Percentiles rank a stretch among this genome's conserved stretches.
Evolutionary conservation across 2,888 invertebrate genomes (phyloP).

Genomic region (Drosophila nr. medialis): DNA sequence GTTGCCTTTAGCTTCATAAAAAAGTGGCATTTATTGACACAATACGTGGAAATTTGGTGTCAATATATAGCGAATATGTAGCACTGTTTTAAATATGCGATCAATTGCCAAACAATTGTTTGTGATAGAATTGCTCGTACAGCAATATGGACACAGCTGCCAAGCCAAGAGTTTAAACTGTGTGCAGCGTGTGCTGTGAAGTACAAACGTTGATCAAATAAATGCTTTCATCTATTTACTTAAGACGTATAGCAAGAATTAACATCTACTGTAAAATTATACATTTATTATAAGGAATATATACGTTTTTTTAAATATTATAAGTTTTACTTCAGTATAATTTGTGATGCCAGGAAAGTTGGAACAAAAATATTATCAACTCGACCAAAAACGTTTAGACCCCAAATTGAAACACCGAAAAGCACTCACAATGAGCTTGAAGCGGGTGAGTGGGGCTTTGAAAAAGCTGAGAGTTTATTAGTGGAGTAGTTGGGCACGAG

Average conservation of each 20-base stretch:
- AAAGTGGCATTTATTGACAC: conserved; percentile 78
- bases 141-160: conserved; percentile 34
- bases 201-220: conserved; percentile 19
- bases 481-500: not conserved
- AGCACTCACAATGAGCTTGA: not conserved
- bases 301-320: not conserved
- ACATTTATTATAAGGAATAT: not conserved
- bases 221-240: conserved; percentile 3
- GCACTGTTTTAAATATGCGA: conserved; percentile 70
- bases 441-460: conserved; percentile 33
- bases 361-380: conserved; percentile 19
- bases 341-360: not conserved
- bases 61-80: conserved; percentile 75
- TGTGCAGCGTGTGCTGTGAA: conserved; percentile 8
- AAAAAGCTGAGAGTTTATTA: not conserved
- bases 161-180: conserved; percentile 7
- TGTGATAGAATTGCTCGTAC: conserved; percentile 52
- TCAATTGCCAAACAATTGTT: conserved; percentile 56
- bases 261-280: not conserved
- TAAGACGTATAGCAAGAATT: not conserved
- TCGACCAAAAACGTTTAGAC: conserved; percentile 3
- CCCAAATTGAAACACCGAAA: conserved; percentile 32
- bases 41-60: too few relatives aligned
- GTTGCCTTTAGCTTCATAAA: conserved; percentile 72
- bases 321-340: conserved; percentile 8